A percentile compares a stretch with the other conserved stretches of the same genome.
phyloP scores from a whole-genome alignment of 2,888 invertebrate genomes.

The Parnassius glacialis region DNA sequence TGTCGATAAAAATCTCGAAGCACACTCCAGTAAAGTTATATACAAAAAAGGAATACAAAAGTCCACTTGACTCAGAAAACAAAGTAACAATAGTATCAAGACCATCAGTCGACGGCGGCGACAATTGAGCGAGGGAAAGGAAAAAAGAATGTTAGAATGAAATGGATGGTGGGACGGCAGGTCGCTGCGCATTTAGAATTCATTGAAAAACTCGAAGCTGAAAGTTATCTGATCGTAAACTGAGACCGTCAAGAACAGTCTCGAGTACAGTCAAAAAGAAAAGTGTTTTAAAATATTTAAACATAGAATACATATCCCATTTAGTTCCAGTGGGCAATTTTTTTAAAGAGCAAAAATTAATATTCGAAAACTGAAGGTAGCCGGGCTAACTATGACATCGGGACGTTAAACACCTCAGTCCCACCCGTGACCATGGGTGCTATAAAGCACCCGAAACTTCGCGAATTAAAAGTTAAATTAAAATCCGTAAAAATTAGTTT shows the following conservation, averaged over 20 bases:
- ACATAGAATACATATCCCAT: conserved; percentile 30
- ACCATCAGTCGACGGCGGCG: conserved; percentile 46
- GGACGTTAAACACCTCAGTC: too few species aligned
- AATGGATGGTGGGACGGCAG: conserved; percentile 32
- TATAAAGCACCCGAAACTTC: too few species aligned
- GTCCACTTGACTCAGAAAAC: conserved; percentile 22
- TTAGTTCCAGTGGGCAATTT: too few species aligned
- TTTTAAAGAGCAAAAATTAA: too few species aligned
- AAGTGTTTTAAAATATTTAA: conserved; percentile 22
- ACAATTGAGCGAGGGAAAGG: conserved; percentile 35
- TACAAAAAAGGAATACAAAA: conserved; percentile 24
- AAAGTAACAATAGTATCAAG: conserved; percentile 44
- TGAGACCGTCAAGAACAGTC: conserved; percentile 37
- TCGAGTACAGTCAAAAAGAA: conserved; percentile 18
- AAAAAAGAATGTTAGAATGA: conserved; percentile 29
- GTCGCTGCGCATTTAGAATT: conserved; percentile 73
- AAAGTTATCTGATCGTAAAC: conserved; percentile 78
- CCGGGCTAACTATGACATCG: too few species aligned
- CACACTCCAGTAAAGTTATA: conserved; percentile 23
- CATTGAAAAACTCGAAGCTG: conserved; percentile 75
- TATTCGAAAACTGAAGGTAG: too few species aligned
- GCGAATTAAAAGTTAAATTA: too few species aligned
- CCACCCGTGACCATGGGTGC: too few species aligned
- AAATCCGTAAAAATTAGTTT: too few species aligned
- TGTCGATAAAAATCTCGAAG: conserved; percentile 17